Evolutionary conservation across 2,797 vertebrate species (phyloP).

Genomic region (Cynodonichthys magdalenae): DNA sequence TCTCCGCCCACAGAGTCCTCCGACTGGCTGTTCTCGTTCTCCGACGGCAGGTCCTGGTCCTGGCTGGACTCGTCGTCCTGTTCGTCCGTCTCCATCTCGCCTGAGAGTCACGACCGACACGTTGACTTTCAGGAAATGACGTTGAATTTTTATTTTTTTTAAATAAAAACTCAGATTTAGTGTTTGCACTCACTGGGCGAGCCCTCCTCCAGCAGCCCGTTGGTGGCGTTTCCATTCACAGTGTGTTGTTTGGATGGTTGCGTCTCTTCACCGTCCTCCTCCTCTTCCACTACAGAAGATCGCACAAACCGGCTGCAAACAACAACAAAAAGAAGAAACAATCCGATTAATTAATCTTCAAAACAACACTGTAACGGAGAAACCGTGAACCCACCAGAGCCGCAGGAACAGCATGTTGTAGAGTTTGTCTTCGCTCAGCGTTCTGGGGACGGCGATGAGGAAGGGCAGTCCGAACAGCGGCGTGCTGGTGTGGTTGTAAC

Average conservation of each 20-base stretch:
- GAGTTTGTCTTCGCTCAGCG: constrained; percentile 94
- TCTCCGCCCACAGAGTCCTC: constrained; percentile 97
- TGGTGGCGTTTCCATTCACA: constrained; percentile 93
- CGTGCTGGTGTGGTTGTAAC: constrained; percentile 94
- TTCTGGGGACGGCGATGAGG: constrained; percentile 93
- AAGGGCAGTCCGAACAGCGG: constrained; percentile 96
- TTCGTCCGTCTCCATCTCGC: constrained; percentile 98
- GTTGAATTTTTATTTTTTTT: no score
- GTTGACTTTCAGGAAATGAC: background rate
- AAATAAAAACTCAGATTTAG: no score
- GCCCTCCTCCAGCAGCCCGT: constrained; percentile 94
- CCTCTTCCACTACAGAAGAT: constrained; percentile 84
- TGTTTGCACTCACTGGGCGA: constrained; percentile 87
- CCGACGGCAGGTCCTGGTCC: constrained; percentile 97
- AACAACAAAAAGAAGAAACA: background rate
- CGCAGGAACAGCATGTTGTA: constrained; percentile 94
- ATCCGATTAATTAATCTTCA: no score
- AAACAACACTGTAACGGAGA: background rate
- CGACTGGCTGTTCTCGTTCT: constrained; percentile 98
- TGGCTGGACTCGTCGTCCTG: constrained; percentile 98
- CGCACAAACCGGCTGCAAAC: constrained; percentile 90
- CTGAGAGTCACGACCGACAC: constrained; percentile 60
- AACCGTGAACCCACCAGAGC: constrained; percentile 85
- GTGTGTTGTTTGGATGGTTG: constrained; percentile 88
- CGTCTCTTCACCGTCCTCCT: constrained; percentile 88